Evolutionary conservation across 2,888 invertebrate genomes (phyloP), one percentile per base, ranked within the genome.

Genomic region (Synanthedon formicaeformis): DNA sequence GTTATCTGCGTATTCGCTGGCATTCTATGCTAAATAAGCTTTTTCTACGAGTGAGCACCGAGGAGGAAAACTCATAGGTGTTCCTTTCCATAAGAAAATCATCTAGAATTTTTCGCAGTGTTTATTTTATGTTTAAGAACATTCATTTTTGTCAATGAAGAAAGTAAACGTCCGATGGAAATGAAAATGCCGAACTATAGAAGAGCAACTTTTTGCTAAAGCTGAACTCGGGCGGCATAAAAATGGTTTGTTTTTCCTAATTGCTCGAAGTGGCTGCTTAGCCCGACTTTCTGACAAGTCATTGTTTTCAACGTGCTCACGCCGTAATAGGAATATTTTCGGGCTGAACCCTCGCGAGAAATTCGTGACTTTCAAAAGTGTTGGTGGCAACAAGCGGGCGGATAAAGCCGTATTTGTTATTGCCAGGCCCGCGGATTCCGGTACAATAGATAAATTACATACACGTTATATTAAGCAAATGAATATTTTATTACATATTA

Each of bases 171-270:
- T 16, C 13, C 13, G 12, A 13, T 23, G n/a, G 23, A 13, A 51
- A 18, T 10, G 34, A 34, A 23, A 23, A 23, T 23, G 34, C 10
- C 34, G 8, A 51, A 51, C 40, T 51, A 13, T 40, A 40, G 40
- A 16, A 13, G 49, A 27, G 48, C 8, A 54, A 51, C 51, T 23
- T 50, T 50, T 45, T 18, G 40, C 34, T 14, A 53, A 54, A 62
- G 62, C 63, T 52, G 57, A 64, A 71, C 67, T 66, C 64, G 64
- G 58, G 68, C 63, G 66, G 74, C 74, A 77, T 81, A 83, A 86
- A 83, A 84, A 81, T 84, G 83, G 82, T 85, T 86, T 84, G 86
- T 86, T 86, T 83, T 73, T 78, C 74, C 78, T 85, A 85, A 86
- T 85, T 82, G 86, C 77, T 78, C 65, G 69, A 79, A 87, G 85